Evolutionary conservation across 2,797 vertebrate species (phyloP).

Genomic region (Delichon dasypus): DNA sequence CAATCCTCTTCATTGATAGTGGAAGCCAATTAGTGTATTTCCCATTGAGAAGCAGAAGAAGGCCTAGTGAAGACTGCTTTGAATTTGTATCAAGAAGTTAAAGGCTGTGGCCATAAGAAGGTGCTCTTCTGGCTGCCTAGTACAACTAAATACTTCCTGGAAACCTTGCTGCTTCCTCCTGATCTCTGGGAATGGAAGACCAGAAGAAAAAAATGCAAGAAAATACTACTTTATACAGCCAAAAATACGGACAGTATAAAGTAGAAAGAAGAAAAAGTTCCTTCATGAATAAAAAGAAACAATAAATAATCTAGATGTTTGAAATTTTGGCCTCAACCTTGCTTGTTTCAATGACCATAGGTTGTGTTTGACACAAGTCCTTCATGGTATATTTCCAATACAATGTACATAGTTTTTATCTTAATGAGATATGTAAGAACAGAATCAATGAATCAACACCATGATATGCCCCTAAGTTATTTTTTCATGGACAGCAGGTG

Average conservation of each 20-base stretch:
- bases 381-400: conserved; percentile 43
- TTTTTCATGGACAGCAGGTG: conserved; percentile 63
- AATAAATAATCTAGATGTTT: background rate
- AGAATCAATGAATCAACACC: conserved; percentile 50
- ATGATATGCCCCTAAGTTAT: conserved; percentile 71
- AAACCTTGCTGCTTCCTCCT: background rate
- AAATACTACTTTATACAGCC: background rate
- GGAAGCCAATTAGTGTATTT: background rate
- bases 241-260: background rate
- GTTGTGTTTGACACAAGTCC: conserved; percentile 19
- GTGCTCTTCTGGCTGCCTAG: background rate
- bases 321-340: conserved; percentile 41
- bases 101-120: background rate
- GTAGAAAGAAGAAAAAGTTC: background rate
- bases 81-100: background rate
- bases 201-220: background rate
- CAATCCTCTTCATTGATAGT: background rate
- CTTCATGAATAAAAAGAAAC: background rate
- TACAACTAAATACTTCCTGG: background rate
- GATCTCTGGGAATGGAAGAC: background rate
- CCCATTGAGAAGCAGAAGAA: background rate
- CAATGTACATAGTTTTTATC: conserved; percentile 15
- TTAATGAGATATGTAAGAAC: conserved; percentile 48
- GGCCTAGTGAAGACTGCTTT: background rate
- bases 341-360: conserved; percentile 17